Evolutionary conservation across 2,888 invertebrate species (phyloP), one percentile per base, ranked within the genome.

Genomic region (Drosophila formosana): DNA sequence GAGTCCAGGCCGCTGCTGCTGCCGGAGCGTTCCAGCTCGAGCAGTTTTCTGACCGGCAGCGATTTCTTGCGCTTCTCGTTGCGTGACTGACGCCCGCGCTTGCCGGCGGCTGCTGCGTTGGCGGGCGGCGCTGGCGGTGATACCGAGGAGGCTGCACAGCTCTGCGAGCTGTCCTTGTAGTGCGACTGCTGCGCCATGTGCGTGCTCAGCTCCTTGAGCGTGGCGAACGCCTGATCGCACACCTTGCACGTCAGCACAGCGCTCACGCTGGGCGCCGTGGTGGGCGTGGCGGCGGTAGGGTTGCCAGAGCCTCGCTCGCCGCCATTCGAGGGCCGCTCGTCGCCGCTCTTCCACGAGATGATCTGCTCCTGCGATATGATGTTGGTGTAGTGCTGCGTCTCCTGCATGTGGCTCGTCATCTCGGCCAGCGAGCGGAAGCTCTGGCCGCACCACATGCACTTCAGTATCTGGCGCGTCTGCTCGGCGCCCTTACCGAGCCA

Each of bases 401-500:
- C 97, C 92, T 98, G 98, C 99, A 99, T 99, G 92, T 99, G 99
- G 87, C 97, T 97, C 1, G 99, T 99, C 97, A 99, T 98, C 93
- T 99, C 98, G 2, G 98, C 98, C 61, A 99, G 93, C 0, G 98
- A 97, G 63, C 98, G 95, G 94, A 99, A 99, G 84, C 98, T 98
- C 91, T 98, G 98, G 0, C 98, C 98, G 88, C 99, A 99, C 97
- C 98, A 98, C 98, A 99, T 99, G 92, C 99, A 99, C 93, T 99
- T 98, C 51, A 99, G 94, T 81, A 99, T 99, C 93, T 99, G 98
- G 62, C 98, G 94, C 11, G 99, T 99, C 93, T 99, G 99, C 91
- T 99, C 98, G 2, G 98, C 98, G 0, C 98, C 98, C 92, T 98
- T 98, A 26, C 98, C 98, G 78, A 99, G 93, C 99, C 99, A 99